Percentiles rank a stretch among this genome's conserved stretches.
Evolutionary conservation across 2,113 vertebrate species (phyloP).

Genomic region (Percopsis transmontana): DNA sequence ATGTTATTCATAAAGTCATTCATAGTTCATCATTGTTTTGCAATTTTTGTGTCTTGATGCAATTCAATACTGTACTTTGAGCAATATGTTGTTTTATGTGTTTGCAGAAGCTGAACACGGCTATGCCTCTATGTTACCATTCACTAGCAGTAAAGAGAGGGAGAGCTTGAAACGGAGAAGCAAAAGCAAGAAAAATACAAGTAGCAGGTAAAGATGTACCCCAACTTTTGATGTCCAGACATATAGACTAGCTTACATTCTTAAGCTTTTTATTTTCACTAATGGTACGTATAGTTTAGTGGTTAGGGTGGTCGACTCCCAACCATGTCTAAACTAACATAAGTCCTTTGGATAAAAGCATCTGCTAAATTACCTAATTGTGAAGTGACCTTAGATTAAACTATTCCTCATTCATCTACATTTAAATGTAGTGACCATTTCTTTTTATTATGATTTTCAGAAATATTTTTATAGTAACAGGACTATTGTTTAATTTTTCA

Average conservation of each 20-base stretch:
- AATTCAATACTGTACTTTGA: conserved; percentile 35
- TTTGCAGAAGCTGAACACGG: conserved; percentile 93
- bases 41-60: conserved; percentile 5
- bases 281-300: too few relatives aligned
- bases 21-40: too few relatives aligned
- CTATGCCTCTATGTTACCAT: conserved; percentile 92
- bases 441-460: not conserved
- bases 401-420: not conserved
- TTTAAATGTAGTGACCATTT: not conserved
- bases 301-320: too few relatives aligned
- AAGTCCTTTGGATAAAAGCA: too few relatives aligned
- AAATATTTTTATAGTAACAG: too few relatives aligned
- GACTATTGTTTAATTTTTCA: too few relatives aligned
- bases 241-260: too few relatives aligned
- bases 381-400: not conserved
- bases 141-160: conserved; percentile 84
- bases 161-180: conserved; percentile 86
- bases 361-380: too few relatives aligned
- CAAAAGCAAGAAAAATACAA: conserved; percentile 89
- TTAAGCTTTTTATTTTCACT: too few relatives aligned
- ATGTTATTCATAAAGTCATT: too few relatives aligned
- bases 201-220: conserved; percentile 83
- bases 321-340: too few relatives aligned
- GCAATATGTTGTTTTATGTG: conserved; percentile 59
- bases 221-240: too few relatives aligned